Base-by-base conservation (phyloP, 2,888 invertebrate species). In the Quadroppia sp. region DNA sequence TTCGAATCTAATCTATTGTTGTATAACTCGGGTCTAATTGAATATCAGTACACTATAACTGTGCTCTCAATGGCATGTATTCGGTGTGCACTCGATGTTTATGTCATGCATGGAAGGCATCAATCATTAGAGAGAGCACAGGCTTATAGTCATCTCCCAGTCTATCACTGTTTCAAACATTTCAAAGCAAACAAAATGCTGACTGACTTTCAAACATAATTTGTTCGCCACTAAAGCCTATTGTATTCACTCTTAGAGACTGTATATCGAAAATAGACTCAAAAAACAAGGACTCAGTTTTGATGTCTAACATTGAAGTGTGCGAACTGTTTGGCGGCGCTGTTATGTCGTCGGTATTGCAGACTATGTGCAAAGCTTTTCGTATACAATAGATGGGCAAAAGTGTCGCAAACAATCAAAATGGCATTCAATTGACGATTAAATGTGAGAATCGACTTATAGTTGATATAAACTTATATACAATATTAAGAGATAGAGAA, bases 1-100 rank as follows among this genome's bases (percentile, higher is more conserved):
- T 61, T 61, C 2, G n/a, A 23, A 61, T 61, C 59, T 30, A 61
- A 32, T 61, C 32, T 56, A 56, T 56, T 61, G 59, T 61, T 17
- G 30, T 61, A 28, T 32, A 61, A 30, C 17, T 30, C 11, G n/a
- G 53, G 20, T 20, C 53, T 53, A 53, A 53, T 53, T 53, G 53
- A 61, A 61, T 61, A 61, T 50, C 53, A 53, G 25, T 25, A 25
- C 25, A 23, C 11, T 11, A 36, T 3, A 13, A 48, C n/a, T 48
- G 17, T 17, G 45, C 15, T 50, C 15, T 50, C n/a, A 50, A 7
- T 7, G 17, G 6, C 20, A 20, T 20, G 45, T 11, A n/a, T 20
- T 50, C 50, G 7, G 2, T 50, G 50, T 45, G 45, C 45, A 13
- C 17, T 45, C 45, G 15, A 45, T 45, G 45, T 45, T 2, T 15